phyloP scores from a whole-genome alignment of 2,888 invertebrate genomes.

The Vesta saturnalis region DNA sequence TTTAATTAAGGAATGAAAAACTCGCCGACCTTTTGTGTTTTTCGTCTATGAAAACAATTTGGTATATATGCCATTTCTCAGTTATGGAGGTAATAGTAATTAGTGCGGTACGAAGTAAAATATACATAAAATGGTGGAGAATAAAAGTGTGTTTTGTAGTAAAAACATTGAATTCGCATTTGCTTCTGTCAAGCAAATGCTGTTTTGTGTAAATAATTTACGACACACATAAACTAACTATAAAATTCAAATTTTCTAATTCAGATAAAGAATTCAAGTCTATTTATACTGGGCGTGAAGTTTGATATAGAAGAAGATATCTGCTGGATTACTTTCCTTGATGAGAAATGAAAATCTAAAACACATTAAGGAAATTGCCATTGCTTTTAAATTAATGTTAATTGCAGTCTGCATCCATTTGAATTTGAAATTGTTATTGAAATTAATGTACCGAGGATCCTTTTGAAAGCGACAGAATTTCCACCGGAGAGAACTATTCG shows the following conservation, averaged over 20 bases:
- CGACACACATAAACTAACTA: constrained; percentile 50
- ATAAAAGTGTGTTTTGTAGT: constrained; percentile 9
- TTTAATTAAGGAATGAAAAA: constrained; percentile 32
- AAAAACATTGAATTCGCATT: constrained; percentile 31
- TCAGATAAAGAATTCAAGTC: constrained; percentile 57
- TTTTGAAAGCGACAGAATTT: constrained; percentile 36
- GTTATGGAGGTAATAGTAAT: constrained; percentile 4
- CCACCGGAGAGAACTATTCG: constrained; percentile 32
- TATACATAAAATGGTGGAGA: not conserved
- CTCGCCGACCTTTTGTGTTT: constrained; percentile 3
- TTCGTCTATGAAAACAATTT: constrained; percentile 7
- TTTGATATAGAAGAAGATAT: constrained; percentile 61
- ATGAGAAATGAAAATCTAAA: constrained; percentile 63
- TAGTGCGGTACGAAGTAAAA: not conserved
- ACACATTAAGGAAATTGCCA: constrained; percentile 63
- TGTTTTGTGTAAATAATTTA: constrained; percentile 32
- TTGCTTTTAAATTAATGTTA: constrained; percentile 62
- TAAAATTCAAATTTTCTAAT: constrained; percentile 61
- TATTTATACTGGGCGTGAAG: constrained; percentile 57
- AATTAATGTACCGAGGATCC: constrained; percentile 45
- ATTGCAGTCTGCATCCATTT: constrained; percentile 58
- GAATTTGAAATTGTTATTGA: constrained; percentile 56
- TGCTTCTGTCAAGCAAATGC: constrained; percentile 21
- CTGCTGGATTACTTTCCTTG: constrained; percentile 60
- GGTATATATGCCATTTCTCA: constrained; percentile 1